These are phyloP conservation scores for Thrips palmi DNA, from an alignment of 1,140 invertebrate species.

Conservation along the genomic window DNA sequence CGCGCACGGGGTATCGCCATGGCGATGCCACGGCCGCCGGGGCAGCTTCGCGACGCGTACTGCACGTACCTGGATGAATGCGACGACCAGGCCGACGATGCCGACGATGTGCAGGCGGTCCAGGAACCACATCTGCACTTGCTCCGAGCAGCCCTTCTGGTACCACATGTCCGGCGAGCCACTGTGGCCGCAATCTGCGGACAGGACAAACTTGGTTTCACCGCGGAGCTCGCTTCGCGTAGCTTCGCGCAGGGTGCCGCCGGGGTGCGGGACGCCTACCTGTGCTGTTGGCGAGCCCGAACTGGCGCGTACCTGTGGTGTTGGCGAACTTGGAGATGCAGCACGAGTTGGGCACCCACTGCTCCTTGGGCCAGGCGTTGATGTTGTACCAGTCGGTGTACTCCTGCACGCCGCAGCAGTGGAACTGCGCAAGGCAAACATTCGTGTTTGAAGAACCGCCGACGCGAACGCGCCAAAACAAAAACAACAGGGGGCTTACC, in stretches of 20 bases:
- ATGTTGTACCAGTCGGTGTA: conserved; percentile 72
- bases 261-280: too few relatives aligned
- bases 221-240: too few relatives aligned
- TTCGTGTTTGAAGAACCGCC: too few relatives aligned
- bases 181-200: conserved; percentile 25
- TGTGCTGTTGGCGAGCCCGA: too few relatives aligned
- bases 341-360: conserved; percentile 62
- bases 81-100: conserved; percentile 47
- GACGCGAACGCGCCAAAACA: not conserved
- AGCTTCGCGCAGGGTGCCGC: too few relatives aligned
- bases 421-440: conserved; percentile 34
- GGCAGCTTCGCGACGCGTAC: conserved; percentile 12
- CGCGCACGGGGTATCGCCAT: too few relatives aligned
- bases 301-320: conserved; percentile 18
- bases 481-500: conserved; percentile 24
- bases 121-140: conserved; percentile 46
- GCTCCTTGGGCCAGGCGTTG: conserved; percentile 51
- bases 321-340: conserved; percentile 36
- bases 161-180: conserved; percentile 38
- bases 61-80: conserved; percentile 34
- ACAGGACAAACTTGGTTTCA: conserved; percentile 13
- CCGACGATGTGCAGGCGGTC: conserved; percentile 48
- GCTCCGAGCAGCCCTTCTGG: conserved; percentile 43
- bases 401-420: conserved; percentile 67
- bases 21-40: not conserved